A percentile compares a stretch with the other conserved stretches of the same genome.
phyloP scores from a whole-genome alignment of 2,797 vertebrate species.

The Tragopan temminckii region DNA sequence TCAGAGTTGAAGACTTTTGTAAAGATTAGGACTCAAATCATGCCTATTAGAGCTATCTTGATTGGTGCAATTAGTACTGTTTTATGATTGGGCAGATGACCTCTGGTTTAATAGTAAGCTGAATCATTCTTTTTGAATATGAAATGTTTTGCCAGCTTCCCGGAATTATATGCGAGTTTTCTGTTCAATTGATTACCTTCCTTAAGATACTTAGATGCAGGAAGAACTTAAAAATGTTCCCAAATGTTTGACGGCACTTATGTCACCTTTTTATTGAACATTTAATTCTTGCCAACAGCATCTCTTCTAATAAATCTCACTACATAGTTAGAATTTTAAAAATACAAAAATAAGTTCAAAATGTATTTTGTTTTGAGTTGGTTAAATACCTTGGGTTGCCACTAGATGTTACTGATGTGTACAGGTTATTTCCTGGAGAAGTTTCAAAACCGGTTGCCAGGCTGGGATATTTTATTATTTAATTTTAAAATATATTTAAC shows the following conservation, averaged over 20 bases:
- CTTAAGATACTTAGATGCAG: background rate
- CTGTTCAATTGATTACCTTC: background rate
- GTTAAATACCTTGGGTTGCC: background rate
- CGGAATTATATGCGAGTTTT: background rate
- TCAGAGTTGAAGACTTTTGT: background rate
- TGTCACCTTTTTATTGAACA: background rate
- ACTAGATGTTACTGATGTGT: background rate
- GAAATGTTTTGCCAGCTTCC: background rate
- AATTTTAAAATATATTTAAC: background rate
- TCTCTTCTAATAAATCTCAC: background rate
- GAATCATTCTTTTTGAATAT: background rate
- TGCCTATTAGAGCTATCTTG: background rate
- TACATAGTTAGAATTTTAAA: background rate
- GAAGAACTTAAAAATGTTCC: background rate
- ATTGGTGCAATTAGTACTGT: background rate
- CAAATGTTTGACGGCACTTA: background rate
- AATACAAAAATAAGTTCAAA: background rate
- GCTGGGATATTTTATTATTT: background rate
- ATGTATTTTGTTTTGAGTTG: background rate
- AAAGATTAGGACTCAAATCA: background rate
- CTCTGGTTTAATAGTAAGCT: background rate
- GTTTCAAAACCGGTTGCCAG: background rate
- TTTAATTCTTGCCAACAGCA: background rate
- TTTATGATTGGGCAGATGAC: background rate
- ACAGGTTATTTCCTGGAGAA: background rate